Base-by-base conservation (phyloP, 2,797 vertebrate species). In the Anas bahamensis region DNA sequence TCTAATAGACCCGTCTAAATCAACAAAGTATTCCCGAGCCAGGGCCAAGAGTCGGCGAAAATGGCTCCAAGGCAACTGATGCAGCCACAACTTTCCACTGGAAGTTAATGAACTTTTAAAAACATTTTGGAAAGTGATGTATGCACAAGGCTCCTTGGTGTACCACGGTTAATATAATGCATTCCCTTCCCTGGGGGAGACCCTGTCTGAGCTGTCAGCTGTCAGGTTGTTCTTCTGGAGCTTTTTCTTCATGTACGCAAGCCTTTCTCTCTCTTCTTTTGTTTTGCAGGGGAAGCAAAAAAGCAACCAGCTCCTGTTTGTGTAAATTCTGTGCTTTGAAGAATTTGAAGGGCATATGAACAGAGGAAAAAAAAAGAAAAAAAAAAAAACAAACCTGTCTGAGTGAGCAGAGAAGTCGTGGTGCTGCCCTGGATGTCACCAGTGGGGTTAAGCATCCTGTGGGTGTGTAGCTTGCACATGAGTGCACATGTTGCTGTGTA, bases 31-130 rank as follows among this genome's bases (percentile, higher is more conserved):
- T 93, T 97, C 92, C 95, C 94, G 80, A 86, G 90, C 44, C 70
- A 57, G 86, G 87, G 77, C 95, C 84, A 84, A 39, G 94, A 97
- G 92, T 74, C 28, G 6, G 86, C 1, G 1, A 91, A 95, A 96
- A 97, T 83, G 88, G 76, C 95, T 95, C 2, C 11, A 59, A 89
- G 93, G 93, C 91, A 86, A 71, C 87, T n/a, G 84, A 61, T 72
- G 84, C 93, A 92, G 89, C 94, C 89, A 65, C 93, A 90, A 92
- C 91, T 95, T 97, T 93, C 93, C 91, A 42, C 71, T 93, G 87
- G 84, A 95, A 96, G 91, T 95, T 95, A 96, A 95, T 95, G 96
- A 97, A 96, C 96, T 97, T 96, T 61, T 88, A 86, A 96, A 95
- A 97, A 96, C 85, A 91, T 83, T 93, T 95, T 88, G 78, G 90